Percentiles rank a stretch among this genome's conserved stretches.
Conservation (phyloP, 2,113 vertebrate genomes). For the Xiphophorus couchianus region DNA sequence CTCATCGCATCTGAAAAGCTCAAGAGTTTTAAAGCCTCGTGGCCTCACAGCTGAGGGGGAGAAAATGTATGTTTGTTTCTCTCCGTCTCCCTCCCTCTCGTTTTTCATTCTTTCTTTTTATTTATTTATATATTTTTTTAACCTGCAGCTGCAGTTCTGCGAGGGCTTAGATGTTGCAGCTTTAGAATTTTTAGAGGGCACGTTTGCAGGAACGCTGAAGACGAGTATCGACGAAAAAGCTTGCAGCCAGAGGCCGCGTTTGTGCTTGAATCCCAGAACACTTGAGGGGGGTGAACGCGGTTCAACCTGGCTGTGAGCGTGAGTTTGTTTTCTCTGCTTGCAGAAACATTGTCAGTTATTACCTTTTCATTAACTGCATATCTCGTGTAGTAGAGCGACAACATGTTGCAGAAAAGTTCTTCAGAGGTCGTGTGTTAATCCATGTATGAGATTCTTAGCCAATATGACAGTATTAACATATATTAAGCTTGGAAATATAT, state of each 20-base stretch:
- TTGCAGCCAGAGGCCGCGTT: conserved; percentile 26
- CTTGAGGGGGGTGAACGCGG: conserved; percentile 11
- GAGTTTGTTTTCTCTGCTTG: conserved; percentile 11
- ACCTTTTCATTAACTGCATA: conserved; percentile 55
- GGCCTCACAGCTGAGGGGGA: conserved; percentile 71
- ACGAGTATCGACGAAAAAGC: conserved; percentile 7
- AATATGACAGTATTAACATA: too few relatives aligned
- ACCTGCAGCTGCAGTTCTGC: conserved; percentile 67
- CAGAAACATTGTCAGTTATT: conserved; percentile 26
- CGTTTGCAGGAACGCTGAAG: conserved; percentile 39
- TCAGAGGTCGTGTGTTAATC: conserved; percentile 31
- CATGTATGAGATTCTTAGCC: too few relatives aligned
- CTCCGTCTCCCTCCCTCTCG: conserved; percentile 46
- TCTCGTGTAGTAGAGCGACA: conserved; percentile 32
- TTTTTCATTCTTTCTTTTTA: conserved; percentile 35
- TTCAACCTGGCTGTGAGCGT: conserved; percentile 13
- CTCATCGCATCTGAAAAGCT: conserved; percentile 83
- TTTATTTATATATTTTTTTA: conserved; percentile 42
- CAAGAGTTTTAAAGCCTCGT: conserved; percentile 72
- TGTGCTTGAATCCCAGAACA: conserved; percentile 1
- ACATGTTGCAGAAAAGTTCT: conserved; percentile 36
- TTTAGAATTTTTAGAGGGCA: conserved; percentile 17
- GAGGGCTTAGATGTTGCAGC: conserved; percentile 42
- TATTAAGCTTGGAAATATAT: too few relatives aligned
- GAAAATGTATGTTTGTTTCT: conserved; percentile 71